Conservation (phyloP, 2,888 invertebrate genomes). For the Corbicula japonica region DNA sequence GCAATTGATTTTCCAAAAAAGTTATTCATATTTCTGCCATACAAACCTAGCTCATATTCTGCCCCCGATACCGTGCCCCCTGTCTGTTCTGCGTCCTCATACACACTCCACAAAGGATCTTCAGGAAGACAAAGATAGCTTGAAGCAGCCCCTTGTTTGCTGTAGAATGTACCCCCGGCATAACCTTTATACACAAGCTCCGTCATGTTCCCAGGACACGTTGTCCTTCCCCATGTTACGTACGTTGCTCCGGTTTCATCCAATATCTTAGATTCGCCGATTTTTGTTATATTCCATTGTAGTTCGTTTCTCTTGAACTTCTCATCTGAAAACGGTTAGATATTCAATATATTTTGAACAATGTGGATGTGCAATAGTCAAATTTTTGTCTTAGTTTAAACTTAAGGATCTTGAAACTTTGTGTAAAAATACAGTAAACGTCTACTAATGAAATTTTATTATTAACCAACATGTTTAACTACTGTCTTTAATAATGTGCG, state of each 20-base stretch:
- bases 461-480: too few relatives aligned
- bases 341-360: too few relatives aligned
- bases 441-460: too few relatives aligned
- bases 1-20: background rate
- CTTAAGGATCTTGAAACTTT: too few relatives aligned
- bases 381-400: too few relatives aligned
- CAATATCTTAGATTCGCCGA: too few relatives aligned
- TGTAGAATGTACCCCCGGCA: constrained; percentile 9
- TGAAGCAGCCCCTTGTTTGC: background rate
- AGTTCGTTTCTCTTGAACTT: too few relatives aligned
- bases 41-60: constrained; percentile 13
- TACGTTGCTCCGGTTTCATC: background rate
- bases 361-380: too few relatives aligned
- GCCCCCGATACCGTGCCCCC: constrained; percentile 1
- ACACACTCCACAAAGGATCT: constrained; percentile 5
- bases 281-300: too few relatives aligned
- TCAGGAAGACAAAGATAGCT: constrained; percentile 8
- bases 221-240: constrained; percentile 7
- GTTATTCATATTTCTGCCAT: background rate
- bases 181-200: constrained; percentile 11
- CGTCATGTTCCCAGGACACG: constrained; percentile 1
- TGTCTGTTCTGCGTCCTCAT: background rate
- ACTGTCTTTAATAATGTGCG: too few relatives aligned
- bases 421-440: too few relatives aligned
- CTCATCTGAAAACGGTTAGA: too few relatives aligned